phyloP scores from a whole-genome alignment of 2,797 vertebrate species.

The Ambastaia sidthimunki region DNA sequence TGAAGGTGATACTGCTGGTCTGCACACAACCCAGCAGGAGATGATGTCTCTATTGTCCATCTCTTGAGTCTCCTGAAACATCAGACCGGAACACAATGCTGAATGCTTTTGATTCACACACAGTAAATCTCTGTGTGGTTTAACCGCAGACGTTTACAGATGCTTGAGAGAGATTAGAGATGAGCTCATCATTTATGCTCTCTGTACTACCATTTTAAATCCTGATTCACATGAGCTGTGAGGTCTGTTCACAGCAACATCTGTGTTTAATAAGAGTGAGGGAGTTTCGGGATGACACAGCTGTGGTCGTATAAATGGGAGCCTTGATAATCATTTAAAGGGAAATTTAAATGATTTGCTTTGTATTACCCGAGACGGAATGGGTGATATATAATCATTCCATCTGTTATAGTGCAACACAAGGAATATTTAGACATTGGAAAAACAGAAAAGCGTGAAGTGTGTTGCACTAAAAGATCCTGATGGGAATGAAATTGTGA shows the following conservation, averaged over 20 bases:
- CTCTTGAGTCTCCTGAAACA: slow-evolving; percentile 25
- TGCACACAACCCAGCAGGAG: background rate
- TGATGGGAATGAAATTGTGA: too few relatives aligned
- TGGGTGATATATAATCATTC: background rate
- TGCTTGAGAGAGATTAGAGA: slow-evolving; percentile 15
- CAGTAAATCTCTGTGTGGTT: slow-evolving; percentile 44
- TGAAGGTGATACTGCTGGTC: background rate
- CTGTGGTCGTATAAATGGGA: slow-evolving; percentile 28
- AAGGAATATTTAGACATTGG: background rate
- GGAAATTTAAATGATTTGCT: background rate
- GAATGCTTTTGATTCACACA: slow-evolving; percentile 18
- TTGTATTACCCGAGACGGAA: background rate
- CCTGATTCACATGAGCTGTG: slow-evolving; percentile 42
- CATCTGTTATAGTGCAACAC: background rate
- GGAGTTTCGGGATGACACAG: slow-evolving; percentile 54
- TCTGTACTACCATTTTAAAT: slow-evolving; percentile 20
- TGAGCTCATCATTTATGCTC: slow-evolving; percentile 6
- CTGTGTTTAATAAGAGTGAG: slow-evolving; percentile 21
- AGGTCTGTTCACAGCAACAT: slow-evolving; percentile 5
- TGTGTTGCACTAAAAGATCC: too few relatives aligned
- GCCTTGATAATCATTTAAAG: slow-evolving; percentile 14
- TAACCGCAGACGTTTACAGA: slow-evolving; percentile 10
- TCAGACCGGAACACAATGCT: slow-evolving; percentile 15
- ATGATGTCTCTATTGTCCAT: slow-evolving; percentile 9
- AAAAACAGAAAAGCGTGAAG: background rate